phyloP scores from a whole-genome alignment of 2,113 vertebrate genomes.

The Pao palembangensis region DNA sequence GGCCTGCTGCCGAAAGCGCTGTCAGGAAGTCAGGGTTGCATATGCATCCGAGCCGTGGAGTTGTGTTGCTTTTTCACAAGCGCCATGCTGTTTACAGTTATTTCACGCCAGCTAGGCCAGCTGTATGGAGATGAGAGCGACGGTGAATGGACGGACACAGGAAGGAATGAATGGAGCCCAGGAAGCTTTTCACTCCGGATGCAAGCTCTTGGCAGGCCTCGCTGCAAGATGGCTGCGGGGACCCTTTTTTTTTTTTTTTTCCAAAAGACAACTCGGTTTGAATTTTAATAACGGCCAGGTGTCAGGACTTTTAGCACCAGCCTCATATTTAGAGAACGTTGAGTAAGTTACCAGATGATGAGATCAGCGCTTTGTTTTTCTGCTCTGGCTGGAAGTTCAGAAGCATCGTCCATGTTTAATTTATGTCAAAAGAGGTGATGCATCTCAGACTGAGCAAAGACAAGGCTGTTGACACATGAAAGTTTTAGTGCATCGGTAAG shows the following conservation, averaged over 20 bases:
- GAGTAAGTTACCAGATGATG: neutral
- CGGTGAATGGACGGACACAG: conserved; percentile 64
- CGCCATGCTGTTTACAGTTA: conserved; percentile 27
- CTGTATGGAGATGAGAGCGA: conserved; percentile 68
- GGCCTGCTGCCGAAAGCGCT: no score
- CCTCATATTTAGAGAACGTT: neutral
- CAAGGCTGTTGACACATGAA: no score
- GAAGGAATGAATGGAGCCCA: conserved; percentile 54
- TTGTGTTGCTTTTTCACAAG: conserved; percentile 5
- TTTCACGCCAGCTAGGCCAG: conserved; percentile 55
- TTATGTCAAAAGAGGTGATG: no score
- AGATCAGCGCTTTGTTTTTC: no score
- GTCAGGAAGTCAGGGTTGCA: no score
- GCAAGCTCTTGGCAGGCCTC: conserved; percentile 30
- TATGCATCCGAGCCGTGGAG: neutral
- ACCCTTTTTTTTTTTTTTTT: neutral
- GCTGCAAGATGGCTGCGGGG: conserved; percentile 25
- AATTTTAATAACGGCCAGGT: conserved; percentile 18
- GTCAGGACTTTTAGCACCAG: neutral
- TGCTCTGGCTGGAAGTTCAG: no score
- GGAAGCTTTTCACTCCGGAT: conserved; percentile 36
- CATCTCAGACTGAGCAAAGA: no score
- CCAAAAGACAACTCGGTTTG: conserved; percentile 17
- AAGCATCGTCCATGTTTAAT: no score
- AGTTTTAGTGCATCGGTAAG: no score